These are phyloP conservation scores for Parelbella ahira DNA, from an alignment of 2,888 invertebrate genomes.

Conservation along the genomic window DNA sequence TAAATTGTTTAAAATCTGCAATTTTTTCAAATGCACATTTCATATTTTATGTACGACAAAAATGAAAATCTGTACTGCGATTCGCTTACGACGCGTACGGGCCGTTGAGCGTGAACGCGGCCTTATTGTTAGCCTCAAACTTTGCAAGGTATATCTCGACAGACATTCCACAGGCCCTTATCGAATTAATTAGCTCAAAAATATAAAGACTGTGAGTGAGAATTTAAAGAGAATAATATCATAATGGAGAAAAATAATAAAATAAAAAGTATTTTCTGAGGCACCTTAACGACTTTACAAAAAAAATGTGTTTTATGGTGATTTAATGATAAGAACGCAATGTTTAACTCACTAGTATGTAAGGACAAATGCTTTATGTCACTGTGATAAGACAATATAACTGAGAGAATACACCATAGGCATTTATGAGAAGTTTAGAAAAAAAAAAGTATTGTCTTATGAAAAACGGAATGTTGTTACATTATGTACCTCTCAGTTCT, in stretches of 20 bases:
- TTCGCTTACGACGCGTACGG: slow-evolving; percentile 19
- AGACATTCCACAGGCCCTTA: slow-evolving; percentile 74
- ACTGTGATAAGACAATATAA: slow-evolving; percentile 76
- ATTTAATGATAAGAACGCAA: slow-evolving; percentile 74
- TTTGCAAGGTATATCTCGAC: slow-evolving; percentile 46
- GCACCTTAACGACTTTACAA: slow-evolving; percentile 71
- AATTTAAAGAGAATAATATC: slow-evolving; percentile 63
- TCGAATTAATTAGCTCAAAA: slow-evolving; percentile 70
- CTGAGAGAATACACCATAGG: slow-evolving; percentile 64
- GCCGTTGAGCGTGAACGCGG: slow-evolving; percentile 13
- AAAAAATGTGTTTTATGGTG: slow-evolving; percentile 68
- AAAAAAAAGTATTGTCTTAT: slow-evolving; percentile 37
- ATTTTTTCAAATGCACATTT: too few relatives aligned
- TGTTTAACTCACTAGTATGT: slow-evolving; percentile 76
- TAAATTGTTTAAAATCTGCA: too few relatives aligned
- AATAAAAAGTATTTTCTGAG: slow-evolving; percentile 71
- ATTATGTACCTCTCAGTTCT: slow-evolving; percentile 42
- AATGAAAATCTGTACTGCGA: too few relatives aligned
- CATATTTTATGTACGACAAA: too few relatives aligned
- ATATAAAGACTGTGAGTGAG: slow-evolving; percentile 73
- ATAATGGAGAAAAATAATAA: slow-evolving; percentile 36
- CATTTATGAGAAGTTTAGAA: slow-evolving; percentile 52
- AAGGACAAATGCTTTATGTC: slow-evolving; percentile 79
- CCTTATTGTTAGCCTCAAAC: slow-evolving; percentile 28
- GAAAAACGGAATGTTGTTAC: slow-evolving; percentile 48